A percentile compares a stretch with the other conserved stretches of the same genome.
phyloP scores from a whole-genome alignment of 2,888 invertebrate genomes.

The Anaspis maculata region DNA sequence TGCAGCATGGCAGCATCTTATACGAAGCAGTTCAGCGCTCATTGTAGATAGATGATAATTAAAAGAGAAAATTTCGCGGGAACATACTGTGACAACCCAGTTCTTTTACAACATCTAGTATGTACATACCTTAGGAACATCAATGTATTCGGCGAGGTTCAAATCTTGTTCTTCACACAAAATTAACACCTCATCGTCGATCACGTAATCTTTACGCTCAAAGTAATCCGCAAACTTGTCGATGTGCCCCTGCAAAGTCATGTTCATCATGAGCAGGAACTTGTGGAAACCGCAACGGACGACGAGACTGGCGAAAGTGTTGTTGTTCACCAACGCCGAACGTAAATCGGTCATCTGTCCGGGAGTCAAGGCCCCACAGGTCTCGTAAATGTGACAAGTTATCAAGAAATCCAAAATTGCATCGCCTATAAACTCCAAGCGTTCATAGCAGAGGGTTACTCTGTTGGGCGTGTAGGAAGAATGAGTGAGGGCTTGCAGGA shows the following conservation, averaged over 20 bases:
- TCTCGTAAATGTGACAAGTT: conserved; percentile 80
- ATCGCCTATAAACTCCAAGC: conserved; percentile 88
- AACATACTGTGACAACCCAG: too few species aligned
- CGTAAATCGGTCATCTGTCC: conserved; percentile 89
- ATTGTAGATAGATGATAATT: too few species aligned
- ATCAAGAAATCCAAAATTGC: conserved; percentile 85
- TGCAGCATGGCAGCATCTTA: too few species aligned
- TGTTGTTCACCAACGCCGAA: conserved; percentile 93
- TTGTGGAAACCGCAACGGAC: conserved; percentile 82
- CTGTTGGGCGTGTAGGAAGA: conserved; percentile 77
- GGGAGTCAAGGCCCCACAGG: conserved; percentile 58
- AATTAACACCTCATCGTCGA: conserved; percentile 61
- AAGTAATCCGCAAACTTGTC: conserved; percentile 58
- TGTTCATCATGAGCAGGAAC: conserved; percentile 50
- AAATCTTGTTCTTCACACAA: conserved; percentile 58
- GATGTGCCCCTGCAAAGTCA: conserved; percentile 47
- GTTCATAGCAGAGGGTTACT: conserved; percentile 80
- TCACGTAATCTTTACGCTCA: conserved; percentile 49
- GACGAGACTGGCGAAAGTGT: conserved; percentile 84
- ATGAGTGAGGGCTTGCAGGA: conserved; percentile 90
- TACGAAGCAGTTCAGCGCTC: too few species aligned
- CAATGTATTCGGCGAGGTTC: conserved; percentile 64
- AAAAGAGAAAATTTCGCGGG: too few species aligned
- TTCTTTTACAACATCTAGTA: too few species aligned
- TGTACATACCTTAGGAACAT: conserved; percentile 68